A percentile compares a stretch with the other conserved stretches of the same genome.
These are phyloP conservation scores for Drosophila triauraria DNA, from an alignment of 1,140 invertebrate species.

Conservation along the genomic window DNA sequence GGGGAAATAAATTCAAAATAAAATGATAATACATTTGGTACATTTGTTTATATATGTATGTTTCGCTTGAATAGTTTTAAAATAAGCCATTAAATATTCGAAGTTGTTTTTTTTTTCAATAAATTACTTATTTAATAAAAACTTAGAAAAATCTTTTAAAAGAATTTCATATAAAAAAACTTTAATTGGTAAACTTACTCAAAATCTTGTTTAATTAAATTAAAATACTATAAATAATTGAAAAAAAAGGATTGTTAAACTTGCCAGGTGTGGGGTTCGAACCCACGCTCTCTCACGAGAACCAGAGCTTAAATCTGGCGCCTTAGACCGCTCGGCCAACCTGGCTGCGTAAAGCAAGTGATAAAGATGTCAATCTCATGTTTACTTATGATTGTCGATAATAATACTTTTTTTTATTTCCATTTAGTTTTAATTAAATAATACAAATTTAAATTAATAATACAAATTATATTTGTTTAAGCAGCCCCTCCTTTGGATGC, in stretches of 20 bases:
- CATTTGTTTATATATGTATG: no score
- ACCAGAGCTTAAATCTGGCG: slow-evolving; percentile 38
- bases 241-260: neutral
- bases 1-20: neutral
- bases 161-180: neutral
- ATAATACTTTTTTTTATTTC: no score
- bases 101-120: neutral
- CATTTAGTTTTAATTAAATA: neutral
- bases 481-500: neutral
- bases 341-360: neutral
- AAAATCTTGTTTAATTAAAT: neutral
- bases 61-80: neutral
- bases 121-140: neutral
- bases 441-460: neutral
- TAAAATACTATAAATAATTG: neutral
- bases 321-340: slow-evolving; percentile 38
- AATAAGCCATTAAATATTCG: no score
- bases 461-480: neutral
- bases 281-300: slow-evolving; percentile 35
- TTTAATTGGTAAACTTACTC: neutral
- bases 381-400: neutral
- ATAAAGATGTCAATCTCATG: slow-evolving; percentile 1
- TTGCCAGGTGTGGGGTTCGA: slow-evolving; percentile 34
- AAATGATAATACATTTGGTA: no score
- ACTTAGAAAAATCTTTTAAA: no score